phyloP scores from a whole-genome alignment of 2,797 vertebrate genomes.

The Eurystomus glaucurus region DNA sequence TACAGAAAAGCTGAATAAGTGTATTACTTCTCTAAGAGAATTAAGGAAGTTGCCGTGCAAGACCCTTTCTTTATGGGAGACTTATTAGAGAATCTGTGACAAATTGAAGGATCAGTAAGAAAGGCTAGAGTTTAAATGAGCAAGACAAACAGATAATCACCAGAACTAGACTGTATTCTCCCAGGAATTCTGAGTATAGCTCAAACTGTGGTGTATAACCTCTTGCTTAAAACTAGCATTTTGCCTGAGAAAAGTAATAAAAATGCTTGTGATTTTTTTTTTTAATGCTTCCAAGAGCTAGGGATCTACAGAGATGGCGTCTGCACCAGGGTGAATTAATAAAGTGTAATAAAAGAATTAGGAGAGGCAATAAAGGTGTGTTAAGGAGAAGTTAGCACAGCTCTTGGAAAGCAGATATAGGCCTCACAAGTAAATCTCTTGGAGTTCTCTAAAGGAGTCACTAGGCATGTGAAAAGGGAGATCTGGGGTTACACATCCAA shows the following conservation, averaged over 20 bases:
- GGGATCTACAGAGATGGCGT: background rate
- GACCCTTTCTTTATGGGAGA: background rate
- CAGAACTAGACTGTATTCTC: background rate
- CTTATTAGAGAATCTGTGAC: background rate
- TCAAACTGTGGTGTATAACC: background rate
- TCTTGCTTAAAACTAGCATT: background rate
- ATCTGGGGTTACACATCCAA: background rate
- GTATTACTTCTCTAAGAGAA: background rate
- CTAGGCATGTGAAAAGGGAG: background rate
- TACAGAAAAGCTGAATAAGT: slow-evolving; percentile 23
- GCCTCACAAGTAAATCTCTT: background rate
- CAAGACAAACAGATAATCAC: background rate
- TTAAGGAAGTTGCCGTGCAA: background rate
- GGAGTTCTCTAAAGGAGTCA: background rate
- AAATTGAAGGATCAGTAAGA: background rate
- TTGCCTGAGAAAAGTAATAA: background rate
- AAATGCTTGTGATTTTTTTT: background rate
- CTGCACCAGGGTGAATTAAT: background rate
- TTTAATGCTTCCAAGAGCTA: background rate
- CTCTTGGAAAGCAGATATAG: background rate
- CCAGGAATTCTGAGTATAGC: background rate
- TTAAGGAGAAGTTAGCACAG: background rate
- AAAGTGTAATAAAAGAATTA: background rate
- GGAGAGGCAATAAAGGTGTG: background rate
- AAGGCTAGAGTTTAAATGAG: background rate